A percentile compares a stretch with the other conserved stretches of the same genome.
These are phyloP conservation scores for Bombus turneri DNA, from an alignment of 1,140 invertebrate genomes.

Conservation along the genomic window DNA sequence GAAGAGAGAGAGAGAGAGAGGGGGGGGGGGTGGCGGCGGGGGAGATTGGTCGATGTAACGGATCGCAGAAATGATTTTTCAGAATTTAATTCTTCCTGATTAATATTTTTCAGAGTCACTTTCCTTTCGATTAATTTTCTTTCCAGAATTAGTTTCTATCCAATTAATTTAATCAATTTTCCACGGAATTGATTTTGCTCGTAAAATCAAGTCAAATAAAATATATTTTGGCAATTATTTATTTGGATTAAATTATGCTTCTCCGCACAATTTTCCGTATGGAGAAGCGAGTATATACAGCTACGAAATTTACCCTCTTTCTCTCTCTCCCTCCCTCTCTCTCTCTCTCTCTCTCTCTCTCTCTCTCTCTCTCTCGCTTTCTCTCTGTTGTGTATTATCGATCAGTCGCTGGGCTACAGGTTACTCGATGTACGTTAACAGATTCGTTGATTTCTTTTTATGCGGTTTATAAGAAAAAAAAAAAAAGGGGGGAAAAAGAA, in stretches of 20 bases:
- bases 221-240: too few species aligned
- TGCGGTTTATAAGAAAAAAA: neutral
- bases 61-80: too few species aligned
- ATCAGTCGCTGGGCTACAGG: neutral
- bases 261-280: neutral
- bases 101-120: too few species aligned
- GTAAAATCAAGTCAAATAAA: neutral
- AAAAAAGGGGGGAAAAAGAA: neutral
- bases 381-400: neutral
- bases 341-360: neutral
- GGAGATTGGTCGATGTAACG: too few species aligned
- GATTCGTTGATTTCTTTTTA: neutral
- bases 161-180: too few species aligned
- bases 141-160: too few species aligned
- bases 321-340: neutral
- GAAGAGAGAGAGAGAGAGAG: too few species aligned
- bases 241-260: neutral
- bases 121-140: too few species aligned
- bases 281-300: too few species aligned
- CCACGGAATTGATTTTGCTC: too few species aligned
- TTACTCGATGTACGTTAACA: neutral
- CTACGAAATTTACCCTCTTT: neutral
- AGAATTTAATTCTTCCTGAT: too few species aligned
- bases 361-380: neutral
- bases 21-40: too few species aligned